Evolutionary conservation across 2,113 vertebrate genomes (phyloP).

Genomic region (Corythaixoides concolor): DNA sequence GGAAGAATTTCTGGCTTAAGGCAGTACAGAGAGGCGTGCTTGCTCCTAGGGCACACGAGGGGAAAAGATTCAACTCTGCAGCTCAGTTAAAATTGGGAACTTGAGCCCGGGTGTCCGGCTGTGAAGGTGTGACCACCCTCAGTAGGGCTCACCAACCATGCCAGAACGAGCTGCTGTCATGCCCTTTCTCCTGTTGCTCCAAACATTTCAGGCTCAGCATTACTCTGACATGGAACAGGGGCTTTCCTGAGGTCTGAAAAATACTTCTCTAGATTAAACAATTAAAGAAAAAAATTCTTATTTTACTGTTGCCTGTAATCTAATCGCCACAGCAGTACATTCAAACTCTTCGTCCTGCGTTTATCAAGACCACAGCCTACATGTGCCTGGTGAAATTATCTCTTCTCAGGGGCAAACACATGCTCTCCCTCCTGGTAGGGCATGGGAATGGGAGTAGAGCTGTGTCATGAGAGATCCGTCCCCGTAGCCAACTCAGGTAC

Average conservation of each 20-base stretch:
- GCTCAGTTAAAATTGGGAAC: rapidly evolving
- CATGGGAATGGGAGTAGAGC: rapidly evolving
- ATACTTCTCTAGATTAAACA: not conserved
- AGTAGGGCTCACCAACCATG: not conserved
- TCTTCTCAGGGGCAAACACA: not conserved
- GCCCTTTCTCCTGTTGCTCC: not conserved
- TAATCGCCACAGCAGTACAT: not conserved
- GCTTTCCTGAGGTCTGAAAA: not conserved
- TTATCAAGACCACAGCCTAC: not conserved
- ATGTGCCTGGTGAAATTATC: not conserved
- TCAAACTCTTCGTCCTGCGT: not conserved
- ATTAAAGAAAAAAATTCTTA: not conserved
- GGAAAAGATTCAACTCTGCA: not conserved
- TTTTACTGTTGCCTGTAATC: not conserved
- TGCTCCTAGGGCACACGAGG: not conserved
- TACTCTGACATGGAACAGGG: not conserved
- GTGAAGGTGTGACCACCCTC: not conserved
- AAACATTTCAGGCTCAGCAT: not conserved
- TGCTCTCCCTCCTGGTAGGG: too few relatives aligned
- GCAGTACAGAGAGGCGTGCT: not conserved
- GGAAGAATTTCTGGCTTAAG: not conserved
- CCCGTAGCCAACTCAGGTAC: not conserved
- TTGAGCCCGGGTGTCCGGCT: rapidly evolving
- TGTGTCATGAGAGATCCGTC: rapidly evolving
- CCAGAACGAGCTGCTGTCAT: rapidly evolving